Base-by-base conservation (phyloP, 2,888 invertebrate species). In the Xylocampa areola region DNA sequence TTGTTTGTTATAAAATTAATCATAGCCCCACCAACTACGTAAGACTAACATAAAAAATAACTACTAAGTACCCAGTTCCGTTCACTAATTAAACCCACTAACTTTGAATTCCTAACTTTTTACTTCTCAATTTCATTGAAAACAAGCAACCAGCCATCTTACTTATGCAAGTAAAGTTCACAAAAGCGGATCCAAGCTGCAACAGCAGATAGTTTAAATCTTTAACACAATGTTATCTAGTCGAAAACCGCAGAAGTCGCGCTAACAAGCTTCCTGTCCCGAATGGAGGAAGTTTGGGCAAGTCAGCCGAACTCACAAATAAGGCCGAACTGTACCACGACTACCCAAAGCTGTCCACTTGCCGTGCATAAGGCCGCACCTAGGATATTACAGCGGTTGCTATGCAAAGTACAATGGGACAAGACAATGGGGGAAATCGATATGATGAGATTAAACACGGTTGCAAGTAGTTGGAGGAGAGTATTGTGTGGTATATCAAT, bases 221-320 rank as follows among this genome's bases (percentile, higher is more conserved):
- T 86, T 85, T 81, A 86, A 81, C 86, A 84, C 85, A 87, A 82
- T 86, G 86, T 88, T 89, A 89, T 87, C 86, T 84, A 75, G 84
- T 70, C 78, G 76, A 80, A 82, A 85, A 79, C 89, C 87, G 76
- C 87, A 86, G 83, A 88, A 90, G 87, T 89, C 86, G 75, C 78
- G 79, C 88, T 90, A 91, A 91, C 91, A 89, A 91, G 91, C 87
- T 86, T 79, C 82, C 84, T 78, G 76, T 64, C 76, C 73, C 68
- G 80, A 81, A 80, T 77, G 74, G 84, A 67, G 73, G 75, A 86
- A 90, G 84, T 89, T 88, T 68, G 71, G 69, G 71, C 82, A 79
- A 89, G 85, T 87, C 84, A 79, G 82, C 71, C 74, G 64, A 86
- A 84, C 82, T 86, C 77, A 78, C 81, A 84, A 86, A 84, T 84